Evolutionary conservation across 1,140 invertebrate genomes (phyloP), one percentile per base, ranked within the genome.

Genomic region (Solen grandis): DNA sequence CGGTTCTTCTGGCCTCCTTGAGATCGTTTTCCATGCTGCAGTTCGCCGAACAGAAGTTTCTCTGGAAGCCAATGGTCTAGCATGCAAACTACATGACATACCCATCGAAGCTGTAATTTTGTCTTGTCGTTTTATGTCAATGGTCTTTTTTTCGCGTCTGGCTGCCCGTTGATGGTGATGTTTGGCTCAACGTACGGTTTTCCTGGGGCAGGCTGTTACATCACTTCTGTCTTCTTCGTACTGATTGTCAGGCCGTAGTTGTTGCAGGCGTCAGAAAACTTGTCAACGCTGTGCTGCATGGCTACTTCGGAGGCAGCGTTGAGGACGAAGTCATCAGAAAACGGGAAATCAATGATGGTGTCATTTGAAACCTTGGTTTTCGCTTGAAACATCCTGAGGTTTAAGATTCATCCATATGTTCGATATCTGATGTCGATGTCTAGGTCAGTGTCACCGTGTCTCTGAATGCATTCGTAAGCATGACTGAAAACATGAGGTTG

Each of bases 241-340:
- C 57, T 78, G 38, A 84, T 82, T 1, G 83, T 85, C 16, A 85
- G 66, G 27, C 84, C 83, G 25, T 84, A 82, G 62, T 77, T 62
- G 38, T 84, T 55, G 55, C 82, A 84, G 14, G 84, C 81, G 60
- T 16, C 22, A 14, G 77, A 83, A n/a, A 81, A 81, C 41, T 38
- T 31, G 59, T 81, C 52, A 0, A 80, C 29, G 57, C 76, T 75
- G 19, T 33, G 68, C 41, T 85, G 83, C 85, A 83, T 83, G 22
- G 80, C 62, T 13, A 22, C 22, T 14, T 74, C 57, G 1, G 66
- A 54, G 38, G n/a, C n/a, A 52, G 85, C 69, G 74, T 84, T 77
- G 16, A 83, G 80, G n/a, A n/a, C n/a, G n/a, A n/a, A n/a, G n/a
- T n/a, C n/a, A n/a, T n/a, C n/a, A n/a, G n/a, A n/a, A n/a, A 85